phyloP scores from a whole-genome alignment of 2,888 invertebrate species.

The Oxycera nigricornis region DNA sequence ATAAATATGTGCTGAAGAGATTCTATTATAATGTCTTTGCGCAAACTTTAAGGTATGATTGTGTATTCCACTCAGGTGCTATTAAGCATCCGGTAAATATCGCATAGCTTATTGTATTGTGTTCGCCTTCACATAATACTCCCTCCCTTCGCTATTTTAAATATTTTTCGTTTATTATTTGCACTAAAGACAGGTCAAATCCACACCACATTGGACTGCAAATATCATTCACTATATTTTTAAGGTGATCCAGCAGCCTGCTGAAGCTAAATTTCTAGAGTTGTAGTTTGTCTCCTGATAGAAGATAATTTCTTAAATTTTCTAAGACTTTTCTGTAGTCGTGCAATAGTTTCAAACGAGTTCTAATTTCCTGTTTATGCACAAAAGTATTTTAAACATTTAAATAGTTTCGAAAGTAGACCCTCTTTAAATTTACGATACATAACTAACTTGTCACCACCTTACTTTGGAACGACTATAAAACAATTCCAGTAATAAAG shows the following conservation, averaged over 20 bases:
- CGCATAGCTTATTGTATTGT: slow-evolving; percentile 34
- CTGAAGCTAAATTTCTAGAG: too few species aligned
- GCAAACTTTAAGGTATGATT: slow-evolving; percentile 3
- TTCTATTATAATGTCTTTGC: slow-evolving; percentile 28
- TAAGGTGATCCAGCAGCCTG: too few species aligned
- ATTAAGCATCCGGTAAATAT: slow-evolving; percentile 39
- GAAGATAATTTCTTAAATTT: too few species aligned
- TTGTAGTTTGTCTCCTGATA: too few species aligned
- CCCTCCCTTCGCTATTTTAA: slow-evolving; percentile 23
- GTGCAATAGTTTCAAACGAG: too few species aligned
- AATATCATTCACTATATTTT: neutral
- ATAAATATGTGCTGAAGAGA: slow-evolving; percentile 4
- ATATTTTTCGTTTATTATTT: slow-evolving; percentile 12
- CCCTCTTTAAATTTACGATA: too few species aligned
- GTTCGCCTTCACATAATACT: slow-evolving; percentile 6
- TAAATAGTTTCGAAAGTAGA: too few species aligned
- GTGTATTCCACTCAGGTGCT: slow-evolving; percentile 34
- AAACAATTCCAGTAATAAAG: neutral
- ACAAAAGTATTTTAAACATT: too few species aligned
- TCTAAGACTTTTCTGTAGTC: too few species aligned
- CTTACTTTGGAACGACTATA: neutral
- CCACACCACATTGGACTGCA: neutral
- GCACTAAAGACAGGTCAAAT: neutral
- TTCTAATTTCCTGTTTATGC: too few species aligned
- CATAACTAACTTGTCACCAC: too few species aligned